These are phyloP conservation scores for Notechis scutatus DNA, from an alignment of 2,113 vertebrate genomes.

Conservation along the genomic window DNA sequence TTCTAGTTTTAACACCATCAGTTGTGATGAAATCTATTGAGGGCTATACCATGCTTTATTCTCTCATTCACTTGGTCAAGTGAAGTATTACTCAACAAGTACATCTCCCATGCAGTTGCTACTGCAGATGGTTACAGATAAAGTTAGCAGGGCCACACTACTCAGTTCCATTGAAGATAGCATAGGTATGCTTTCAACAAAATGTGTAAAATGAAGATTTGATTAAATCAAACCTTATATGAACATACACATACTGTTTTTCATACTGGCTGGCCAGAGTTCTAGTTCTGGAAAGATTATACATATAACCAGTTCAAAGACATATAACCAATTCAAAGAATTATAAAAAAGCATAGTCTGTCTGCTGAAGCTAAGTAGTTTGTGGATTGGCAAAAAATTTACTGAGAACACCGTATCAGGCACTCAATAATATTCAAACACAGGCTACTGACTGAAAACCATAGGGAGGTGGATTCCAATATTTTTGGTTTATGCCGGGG, in stretches of 20 bases:
- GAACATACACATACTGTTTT: neutral
- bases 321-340: neutral
- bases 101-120: neutral
- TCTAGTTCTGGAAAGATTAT: neutral
- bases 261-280: neutral
- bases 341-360: neutral
- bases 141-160: neutral
- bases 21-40: conserved; percentile 6
- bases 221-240: neutral
- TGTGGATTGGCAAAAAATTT: neutral
- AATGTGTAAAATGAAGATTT: conserved; percentile 21
- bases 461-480: neutral
- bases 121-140: neutral
- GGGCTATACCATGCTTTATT: neutral
- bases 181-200: neutral
- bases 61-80: neutral
- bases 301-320: neutral
- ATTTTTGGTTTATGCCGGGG: neutral
- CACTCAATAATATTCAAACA: neutral
- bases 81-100: neutral
- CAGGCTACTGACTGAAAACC: neutral
- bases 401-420: neutral
- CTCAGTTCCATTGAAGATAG: neutral
- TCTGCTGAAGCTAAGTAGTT: neutral
- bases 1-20: conserved; percentile 9